Evolutionary conservation across 2,888 invertebrate genomes (phyloP), one percentile per base, ranked within the genome.

Genomic region (Gari tellinella): DNA sequence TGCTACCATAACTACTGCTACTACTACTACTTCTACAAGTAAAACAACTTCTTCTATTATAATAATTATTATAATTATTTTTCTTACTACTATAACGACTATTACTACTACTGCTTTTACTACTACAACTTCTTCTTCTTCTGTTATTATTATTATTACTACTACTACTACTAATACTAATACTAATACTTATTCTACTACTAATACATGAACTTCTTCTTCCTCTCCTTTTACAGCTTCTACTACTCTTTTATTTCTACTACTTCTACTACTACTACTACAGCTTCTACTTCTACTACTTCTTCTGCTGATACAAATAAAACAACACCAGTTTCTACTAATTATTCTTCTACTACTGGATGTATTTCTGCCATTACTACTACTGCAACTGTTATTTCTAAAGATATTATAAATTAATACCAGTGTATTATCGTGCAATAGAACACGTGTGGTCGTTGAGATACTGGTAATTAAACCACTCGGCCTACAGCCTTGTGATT

Each of bases 51-150:
- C 43, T 43, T 8, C 43, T 43, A 43, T 14, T 17, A 43, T 14
- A 8, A 43, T 14, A 8, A 43, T 14, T 43, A 43, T 14, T 43
- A 43, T 14, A 8, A 43, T 14, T 43, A 43, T 14, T 43, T 8
- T 14, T 43, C 4, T 14, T 43, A 43, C 43, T 43, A 43, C 43
- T 43, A 43, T 14, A 8, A 43, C 43, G 4, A 43, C 19, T 43
- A 43, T 14, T 43, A 43, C 43, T 43, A 43, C 43, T 43, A 43
- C 43, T 14, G 14, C 43, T 43, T 17, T 19, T 43, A 43, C 43
- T 43, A 43, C 43, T 43, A 43, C 43, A 5, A 43, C 43, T 43
- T 5, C 43, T 43, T 8, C 43, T 43, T 8, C 43, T 43, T 8
- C 43, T 43, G 14, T 14, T 43, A 8, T 19, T 43, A 43, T 14